These are phyloP conservation scores for Nothura maculosa DNA, from an alignment of 2,797 vertebrate species.

Conservation along the genomic window DNA sequence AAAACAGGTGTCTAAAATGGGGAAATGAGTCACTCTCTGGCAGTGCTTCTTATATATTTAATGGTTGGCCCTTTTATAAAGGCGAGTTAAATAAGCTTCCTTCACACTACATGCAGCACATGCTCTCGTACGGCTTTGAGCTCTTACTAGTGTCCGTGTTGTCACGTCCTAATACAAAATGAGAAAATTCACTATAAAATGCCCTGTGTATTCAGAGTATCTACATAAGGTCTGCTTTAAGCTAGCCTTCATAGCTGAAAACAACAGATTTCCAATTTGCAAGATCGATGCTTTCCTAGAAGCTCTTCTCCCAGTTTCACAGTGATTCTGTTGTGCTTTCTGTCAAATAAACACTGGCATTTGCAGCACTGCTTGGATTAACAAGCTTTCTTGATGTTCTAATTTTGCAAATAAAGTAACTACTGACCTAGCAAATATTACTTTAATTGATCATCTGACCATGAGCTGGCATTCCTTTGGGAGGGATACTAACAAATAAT, in stretches of 20 bases:
- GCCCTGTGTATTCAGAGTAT: background rate
- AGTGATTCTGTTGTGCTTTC: background rate
- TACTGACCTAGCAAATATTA: background rate
- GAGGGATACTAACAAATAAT: background rate
- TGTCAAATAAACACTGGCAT: background rate
- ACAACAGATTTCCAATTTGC: background rate
- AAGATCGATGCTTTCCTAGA: background rate
- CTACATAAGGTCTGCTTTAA: background rate
- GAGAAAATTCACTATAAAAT: conserved; percentile 13
- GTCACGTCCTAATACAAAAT: background rate
- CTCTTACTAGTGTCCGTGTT: background rate
- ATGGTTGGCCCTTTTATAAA: background rate
- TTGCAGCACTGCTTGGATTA: background rate
- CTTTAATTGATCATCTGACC: background rate
- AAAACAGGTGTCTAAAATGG: conserved; percentile 15
- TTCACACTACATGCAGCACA: background rate
- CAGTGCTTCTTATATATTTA: background rate
- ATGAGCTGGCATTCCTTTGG: background rate
- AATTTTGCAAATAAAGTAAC: conserved; percentile 14
- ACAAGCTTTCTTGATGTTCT: background rate
- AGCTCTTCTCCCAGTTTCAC: background rate
- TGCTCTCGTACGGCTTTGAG: background rate
- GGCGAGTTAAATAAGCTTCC: conserved; percentile 46
- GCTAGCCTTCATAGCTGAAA: background rate
- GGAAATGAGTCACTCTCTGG: conserved; percentile 18